Percentiles rank a stretch among this genome's conserved stretches.
phyloP scores from a whole-genome alignment of 2,888 invertebrate species.

The Chironomus riparius region DNA sequence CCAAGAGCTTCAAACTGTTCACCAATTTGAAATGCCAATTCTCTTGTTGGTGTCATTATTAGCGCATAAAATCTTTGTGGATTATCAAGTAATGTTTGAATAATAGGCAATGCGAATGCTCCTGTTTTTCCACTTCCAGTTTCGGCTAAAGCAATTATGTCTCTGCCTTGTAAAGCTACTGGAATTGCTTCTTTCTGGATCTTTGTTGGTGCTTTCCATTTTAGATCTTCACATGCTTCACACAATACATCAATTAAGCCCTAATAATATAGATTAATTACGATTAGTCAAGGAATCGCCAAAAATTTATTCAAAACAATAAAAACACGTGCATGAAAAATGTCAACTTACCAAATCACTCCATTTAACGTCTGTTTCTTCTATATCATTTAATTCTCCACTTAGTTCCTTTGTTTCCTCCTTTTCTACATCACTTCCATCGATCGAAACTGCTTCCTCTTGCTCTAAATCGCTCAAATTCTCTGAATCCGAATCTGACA shows the following conservation, averaged over 20 bases:
- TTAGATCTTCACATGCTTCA: constrained; percentile 81
- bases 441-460: not conserved
- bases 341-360: constrained; percentile 48
- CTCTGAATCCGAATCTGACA: constrained; percentile 28
- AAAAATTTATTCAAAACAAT: too few species aligned
- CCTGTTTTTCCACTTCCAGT: constrained; percentile 86
- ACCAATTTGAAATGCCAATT: constrained; percentile 95
- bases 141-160: constrained; percentile 57
- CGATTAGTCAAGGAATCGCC: too few species aligned
- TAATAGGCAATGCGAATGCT: constrained; percentile 92
- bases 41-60: constrained; percentile 91
- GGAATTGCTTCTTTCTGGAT: constrained; percentile 94
- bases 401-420: constrained; percentile 21
- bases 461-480: constrained; percentile 26
- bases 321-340: not conserved
- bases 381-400: constrained; percentile 29
- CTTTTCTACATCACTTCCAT: constrained; percentile 27
- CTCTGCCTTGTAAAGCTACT: constrained; percentile 75
- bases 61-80: constrained; percentile 92
- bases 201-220: constrained; percentile 91
- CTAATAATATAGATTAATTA: constrained; percentile 44
- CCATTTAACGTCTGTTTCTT: constrained; percentile 44
- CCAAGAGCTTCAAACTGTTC: constrained; percentile 97
- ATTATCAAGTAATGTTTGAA: constrained; percentile 80
- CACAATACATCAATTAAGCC: constrained; percentile 85